Conservation (phyloP, 2,888 invertebrate species). For the Calliopum simillimum region DNA sequence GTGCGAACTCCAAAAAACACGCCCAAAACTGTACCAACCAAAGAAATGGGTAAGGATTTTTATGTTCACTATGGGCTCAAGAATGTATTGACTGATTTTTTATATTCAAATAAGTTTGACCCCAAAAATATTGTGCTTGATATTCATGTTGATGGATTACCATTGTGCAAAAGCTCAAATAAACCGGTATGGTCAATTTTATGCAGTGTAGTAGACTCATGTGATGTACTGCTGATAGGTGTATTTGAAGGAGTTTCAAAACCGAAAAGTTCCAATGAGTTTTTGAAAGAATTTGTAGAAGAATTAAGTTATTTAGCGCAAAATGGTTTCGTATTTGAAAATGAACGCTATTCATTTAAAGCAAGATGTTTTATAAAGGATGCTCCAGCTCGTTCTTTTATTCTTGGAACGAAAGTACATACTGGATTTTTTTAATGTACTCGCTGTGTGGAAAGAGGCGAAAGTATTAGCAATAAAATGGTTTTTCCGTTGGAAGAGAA, state of each 20-base stretch:
- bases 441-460: too few species aligned
- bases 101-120: conserved; percentile 10
- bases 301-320: too few species aligned
- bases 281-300: too few species aligned
- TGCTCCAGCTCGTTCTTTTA: too few species aligned
- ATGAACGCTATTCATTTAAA: too few species aligned
- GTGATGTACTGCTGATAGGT: conserved; percentile 1
- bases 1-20: conserved; percentile 38
- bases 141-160: conserved; percentile 39
- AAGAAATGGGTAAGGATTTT: conserved; percentile 13
- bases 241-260: conserved; percentile 2
- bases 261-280: background rate
- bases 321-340: too few species aligned
- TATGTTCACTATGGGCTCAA: conserved; percentile 32
- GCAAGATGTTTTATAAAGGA: too few species aligned
- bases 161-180: conserved; percentile 34
- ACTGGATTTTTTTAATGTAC: too few species aligned
- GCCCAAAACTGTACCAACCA: conserved; percentile 20
- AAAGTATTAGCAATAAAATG: too few species aligned
- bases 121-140: conserved; percentile 19
- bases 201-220: background rate
- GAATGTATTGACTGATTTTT: conserved; percentile 38
- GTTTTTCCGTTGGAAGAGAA: too few species aligned
- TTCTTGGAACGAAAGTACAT: too few species aligned
- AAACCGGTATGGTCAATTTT: conserved; percentile 38